phyloP scores from a whole-genome alignment of 1,140 invertebrate species.

The Macrobrachium rosenbergii region DNA sequence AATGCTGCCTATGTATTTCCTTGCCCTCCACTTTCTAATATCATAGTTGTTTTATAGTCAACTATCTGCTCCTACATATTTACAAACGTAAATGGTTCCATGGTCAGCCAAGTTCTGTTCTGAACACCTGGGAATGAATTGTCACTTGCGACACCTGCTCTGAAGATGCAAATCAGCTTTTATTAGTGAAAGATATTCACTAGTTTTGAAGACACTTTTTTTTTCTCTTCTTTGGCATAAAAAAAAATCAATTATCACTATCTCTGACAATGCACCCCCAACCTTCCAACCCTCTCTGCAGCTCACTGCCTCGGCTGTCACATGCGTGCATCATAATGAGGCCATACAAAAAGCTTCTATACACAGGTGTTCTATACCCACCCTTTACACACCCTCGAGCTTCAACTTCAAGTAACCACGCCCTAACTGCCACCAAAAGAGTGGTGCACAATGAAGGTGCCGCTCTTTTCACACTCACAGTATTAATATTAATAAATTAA shows the following conservation, averaged over 20 bases:
- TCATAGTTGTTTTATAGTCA: constrained; percentile 42
- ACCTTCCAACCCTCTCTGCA: constrained; percentile 21
- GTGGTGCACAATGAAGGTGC: constrained; percentile 46
- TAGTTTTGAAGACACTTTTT: constrained; percentile 51
- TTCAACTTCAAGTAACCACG: constrained; percentile 32
- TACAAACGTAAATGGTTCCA: constrained; percentile 45
- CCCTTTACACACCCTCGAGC: constrained; percentile 46
- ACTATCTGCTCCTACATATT: constrained; percentile 48
- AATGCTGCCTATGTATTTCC: constrained; percentile 25
- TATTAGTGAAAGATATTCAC: constrained; percentile 29
- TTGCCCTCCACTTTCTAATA: constrained; percentile 37
- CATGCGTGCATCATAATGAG: constrained; percentile 53
- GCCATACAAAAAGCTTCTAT: constrained; percentile 59
- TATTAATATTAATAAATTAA: constrained; percentile 60
- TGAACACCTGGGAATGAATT: constrained; percentile 58
- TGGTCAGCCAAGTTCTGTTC: constrained; percentile 47
- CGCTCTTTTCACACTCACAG: constrained; percentile 23
- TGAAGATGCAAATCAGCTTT: constrained; percentile 49
- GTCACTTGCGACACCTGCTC: constrained; percentile 40
- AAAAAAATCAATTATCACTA: constrained; percentile 46
- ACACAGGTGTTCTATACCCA: constrained; percentile 56
- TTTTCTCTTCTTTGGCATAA: constrained; percentile 60
- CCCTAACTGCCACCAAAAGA: constrained; percentile 44
- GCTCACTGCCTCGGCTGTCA: constrained; percentile 35
- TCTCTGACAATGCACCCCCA: background rate